A percentile compares a stretch with the other conserved stretches of the same genome.
These are phyloP conservation scores for Gorsachius magnificus DNA, from an alignment of 2,797 vertebrate species.

Conservation along the genomic window DNA sequence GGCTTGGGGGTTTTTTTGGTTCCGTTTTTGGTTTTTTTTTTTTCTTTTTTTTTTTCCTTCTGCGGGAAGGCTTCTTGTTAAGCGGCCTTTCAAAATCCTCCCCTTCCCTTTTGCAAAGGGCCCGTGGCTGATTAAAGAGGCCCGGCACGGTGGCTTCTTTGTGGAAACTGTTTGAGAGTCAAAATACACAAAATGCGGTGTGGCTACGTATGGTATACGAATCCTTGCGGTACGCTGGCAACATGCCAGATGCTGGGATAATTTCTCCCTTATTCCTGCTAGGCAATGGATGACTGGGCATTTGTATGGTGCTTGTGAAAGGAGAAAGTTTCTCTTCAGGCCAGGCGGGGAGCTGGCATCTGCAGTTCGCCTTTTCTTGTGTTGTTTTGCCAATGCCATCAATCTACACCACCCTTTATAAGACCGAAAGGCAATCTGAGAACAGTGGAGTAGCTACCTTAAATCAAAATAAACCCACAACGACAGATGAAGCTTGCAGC, in stretches of 20 bases:
- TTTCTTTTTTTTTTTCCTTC: too few relatives aligned
- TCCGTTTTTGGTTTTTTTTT: too few relatives aligned
- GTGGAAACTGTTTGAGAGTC: background rate
- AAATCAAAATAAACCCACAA: constrained; percentile 23
- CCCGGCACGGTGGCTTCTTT: background rate
- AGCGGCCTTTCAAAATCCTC: background rate
- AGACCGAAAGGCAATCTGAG: background rate
- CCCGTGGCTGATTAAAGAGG: background rate
- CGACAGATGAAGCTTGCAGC: background rate
- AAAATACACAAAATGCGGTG: background rate
- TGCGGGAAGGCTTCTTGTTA: background rate
- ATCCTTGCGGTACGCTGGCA: background rate
- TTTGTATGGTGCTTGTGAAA: constrained; percentile 28
- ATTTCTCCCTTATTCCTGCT: constrained; percentile 31
- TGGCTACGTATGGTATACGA: background rate
- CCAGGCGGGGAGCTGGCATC: background rate
- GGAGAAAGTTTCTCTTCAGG: constrained; percentile 9
- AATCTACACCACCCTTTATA: background rate
- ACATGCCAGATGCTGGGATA: background rate
- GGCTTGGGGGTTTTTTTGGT: too few relatives aligned
- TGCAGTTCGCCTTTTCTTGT: background rate
- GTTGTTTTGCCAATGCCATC: background rate
- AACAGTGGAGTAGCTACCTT: background rate
- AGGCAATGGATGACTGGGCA: constrained; percentile 17
- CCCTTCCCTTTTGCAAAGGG: background rate